phyloP scores from a whole-genome alignment of 2,113 vertebrate genomes.

The Arvicanthis niloticus region DNA sequence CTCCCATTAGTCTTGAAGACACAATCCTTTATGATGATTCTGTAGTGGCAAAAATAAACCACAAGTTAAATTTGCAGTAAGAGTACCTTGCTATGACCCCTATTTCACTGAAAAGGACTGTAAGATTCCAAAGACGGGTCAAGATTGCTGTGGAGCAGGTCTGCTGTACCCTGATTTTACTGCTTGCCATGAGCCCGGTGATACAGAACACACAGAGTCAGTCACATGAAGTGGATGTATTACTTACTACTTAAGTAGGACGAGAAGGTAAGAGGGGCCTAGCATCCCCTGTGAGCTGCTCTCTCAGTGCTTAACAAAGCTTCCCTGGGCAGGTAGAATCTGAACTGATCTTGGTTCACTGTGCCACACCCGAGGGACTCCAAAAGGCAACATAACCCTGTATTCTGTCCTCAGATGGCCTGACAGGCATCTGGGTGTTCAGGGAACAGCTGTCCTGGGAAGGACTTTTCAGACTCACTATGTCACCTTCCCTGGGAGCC shows the following conservation, averaged over 20 bases:
- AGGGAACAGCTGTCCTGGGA: not conserved
- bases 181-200: not conserved
- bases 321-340: not conserved
- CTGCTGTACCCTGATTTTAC: not conserved
- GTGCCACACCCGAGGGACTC: not conserved
- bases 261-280: not conserved
- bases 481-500: not conserved
- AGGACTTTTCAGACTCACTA: not conserved
- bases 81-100: not conserved
- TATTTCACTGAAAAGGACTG: not conserved
- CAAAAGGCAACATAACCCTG: not conserved
- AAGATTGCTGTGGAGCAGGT: not conserved
- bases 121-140: not conserved
- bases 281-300: not conserved
- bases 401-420: too few relatives aligned
- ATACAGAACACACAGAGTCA: not conserved
- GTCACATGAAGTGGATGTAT: not conserved
- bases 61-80: not conserved
- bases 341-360: not conserved
- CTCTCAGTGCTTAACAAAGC: too few relatives aligned
- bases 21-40: slow-evolving; percentile 25
- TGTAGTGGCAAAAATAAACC: not conserved
- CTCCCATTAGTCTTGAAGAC: not conserved
- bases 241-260: not conserved
- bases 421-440: not conserved